phyloP scores from a whole-genome alignment of 2,113 vertebrate genomes.

The Boulengeromyrus knoepffleri region DNA sequence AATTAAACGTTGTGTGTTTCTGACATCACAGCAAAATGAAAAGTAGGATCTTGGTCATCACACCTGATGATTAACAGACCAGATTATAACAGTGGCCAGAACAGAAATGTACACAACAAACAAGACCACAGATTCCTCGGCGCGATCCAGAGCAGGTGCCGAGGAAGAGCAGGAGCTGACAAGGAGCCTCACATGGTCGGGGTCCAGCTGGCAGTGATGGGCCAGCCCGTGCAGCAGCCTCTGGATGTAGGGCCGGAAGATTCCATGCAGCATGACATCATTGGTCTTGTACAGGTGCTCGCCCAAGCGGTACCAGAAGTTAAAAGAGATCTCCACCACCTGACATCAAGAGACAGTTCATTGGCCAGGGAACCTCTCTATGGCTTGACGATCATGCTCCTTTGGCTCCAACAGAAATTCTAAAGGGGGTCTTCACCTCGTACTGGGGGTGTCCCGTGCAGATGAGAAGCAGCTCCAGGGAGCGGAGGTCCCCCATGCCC shows the following conservation, averaged over 20 bases:
- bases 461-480: slow-evolving; percentile 88
- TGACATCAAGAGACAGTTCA: slow-evolving; percentile 38
- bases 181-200: slow-evolving; percentile 79
- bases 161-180: background rate
- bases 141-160: background rate
- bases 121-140: background rate
- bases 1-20: too few relatives aligned
- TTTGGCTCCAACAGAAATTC: background rate
- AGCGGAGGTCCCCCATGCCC: slow-evolving; percentile 85
- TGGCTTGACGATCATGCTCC: background rate
- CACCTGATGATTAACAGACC: background rate
- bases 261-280: slow-evolving; percentile 72
- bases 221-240: slow-evolving; percentile 90
- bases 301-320: slow-evolving; percentile 96
- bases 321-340: slow-evolving; percentile 99
- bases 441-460: slow-evolving; percentile 97
- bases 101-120: background rate
- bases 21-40: background rate
- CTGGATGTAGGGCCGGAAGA: slow-evolving; percentile 96
- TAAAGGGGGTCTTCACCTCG: slow-evolving; percentile 64
- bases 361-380: background rate
- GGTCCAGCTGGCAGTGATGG: slow-evolving; percentile 91
- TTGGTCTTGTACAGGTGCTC: slow-evolving; percentile 94
- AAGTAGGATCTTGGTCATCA: background rate
- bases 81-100: background rate